Evolutionary conservation across 2,113 vertebrate genomes (phyloP).

Genomic region (Ophthalmolycus amberensis): DNA sequence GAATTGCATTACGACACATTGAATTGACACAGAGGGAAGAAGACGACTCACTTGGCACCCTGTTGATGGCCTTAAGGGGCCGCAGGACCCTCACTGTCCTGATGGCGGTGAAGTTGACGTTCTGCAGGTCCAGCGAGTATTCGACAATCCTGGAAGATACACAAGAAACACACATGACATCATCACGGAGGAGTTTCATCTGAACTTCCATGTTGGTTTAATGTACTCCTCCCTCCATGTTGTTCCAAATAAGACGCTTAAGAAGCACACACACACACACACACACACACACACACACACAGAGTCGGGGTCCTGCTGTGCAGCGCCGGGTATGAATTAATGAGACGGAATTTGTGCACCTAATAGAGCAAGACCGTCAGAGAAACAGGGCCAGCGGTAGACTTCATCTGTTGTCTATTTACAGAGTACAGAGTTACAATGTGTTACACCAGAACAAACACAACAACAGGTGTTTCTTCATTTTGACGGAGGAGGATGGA

Average conservation of each 20-base stretch:
- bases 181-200: neutral
- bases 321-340: conserved; percentile 41
- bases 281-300: conserved; percentile 8
- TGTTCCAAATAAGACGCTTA: conserved; percentile 22
- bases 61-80: conserved; percentile 97
- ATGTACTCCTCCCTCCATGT: conserved; percentile 2
- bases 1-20: neutral
- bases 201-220: neutral
- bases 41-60: conserved; percentile 94
- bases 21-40: no score
- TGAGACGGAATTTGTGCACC: conserved; percentile 20
- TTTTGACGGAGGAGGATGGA: neutral
- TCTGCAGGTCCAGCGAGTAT: conserved; percentile 97
- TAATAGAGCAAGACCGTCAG: conserved; percentile 26
- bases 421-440: neutral
- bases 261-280: neutral
- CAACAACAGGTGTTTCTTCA: neutral
- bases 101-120: conserved; percentile 96
- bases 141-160: conserved; percentile 91
- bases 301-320: conserved; percentile 18
- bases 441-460: neutral
- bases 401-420: no score
- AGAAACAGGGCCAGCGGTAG: conserved; percentile 15
- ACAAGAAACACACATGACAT: neutral
- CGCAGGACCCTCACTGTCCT: conserved; percentile 95